These are phyloP conservation scores for Oscheius sp. DNA, from an alignment of 2,888 invertebrate genomes.

Conservation along the genomic window DNA sequence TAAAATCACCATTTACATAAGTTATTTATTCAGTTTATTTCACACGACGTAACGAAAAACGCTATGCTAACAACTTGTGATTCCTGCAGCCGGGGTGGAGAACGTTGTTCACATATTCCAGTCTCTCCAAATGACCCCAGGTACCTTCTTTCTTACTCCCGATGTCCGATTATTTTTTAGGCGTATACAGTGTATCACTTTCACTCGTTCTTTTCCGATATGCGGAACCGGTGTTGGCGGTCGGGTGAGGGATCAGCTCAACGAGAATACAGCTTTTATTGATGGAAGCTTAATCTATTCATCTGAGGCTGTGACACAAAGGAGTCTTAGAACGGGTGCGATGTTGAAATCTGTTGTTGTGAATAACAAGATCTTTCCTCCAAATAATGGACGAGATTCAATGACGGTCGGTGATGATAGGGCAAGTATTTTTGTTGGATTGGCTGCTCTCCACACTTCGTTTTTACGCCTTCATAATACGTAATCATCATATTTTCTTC, in stretches of 20 bases:
- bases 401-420: slow-evolving; percentile 64
- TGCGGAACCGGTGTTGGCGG: slow-evolving; percentile 92
- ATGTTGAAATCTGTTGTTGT: slow-evolving; percentile 53
- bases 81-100: slow-evolving; percentile 32
- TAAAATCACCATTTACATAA: not conserved
- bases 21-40: slow-evolving; percentile 58
- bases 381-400: slow-evolving; percentile 36
- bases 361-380: slow-evolving; percentile 50
- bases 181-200: slow-evolving; percentile 54
- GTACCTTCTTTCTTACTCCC: not conserved
- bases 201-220: slow-evolving; percentile 84
- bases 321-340: slow-evolving; percentile 56
- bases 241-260: slow-evolving; percentile 86
- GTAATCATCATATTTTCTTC: slow-evolving; percentile 71
- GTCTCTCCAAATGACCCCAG: slow-evolving; percentile 19
- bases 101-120: slow-evolving; percentile 19
- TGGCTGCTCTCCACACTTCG: slow-evolving; percentile 76
- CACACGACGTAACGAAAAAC: slow-evolving; percentile 64
- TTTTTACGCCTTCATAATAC: slow-evolving; percentile 92
- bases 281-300: slow-evolving; percentile 76
- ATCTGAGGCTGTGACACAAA: slow-evolving; percentile 54
- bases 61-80: slow-evolving; percentile 40
- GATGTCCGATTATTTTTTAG: slow-evolving; percentile 13
- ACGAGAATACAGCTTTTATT: slow-evolving; percentile 83
- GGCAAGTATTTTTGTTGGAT: slow-evolving; percentile 70